Evolutionary conservation across 2,888 invertebrate species (phyloP).

Genomic region (Polymixis lichenea): DNA sequence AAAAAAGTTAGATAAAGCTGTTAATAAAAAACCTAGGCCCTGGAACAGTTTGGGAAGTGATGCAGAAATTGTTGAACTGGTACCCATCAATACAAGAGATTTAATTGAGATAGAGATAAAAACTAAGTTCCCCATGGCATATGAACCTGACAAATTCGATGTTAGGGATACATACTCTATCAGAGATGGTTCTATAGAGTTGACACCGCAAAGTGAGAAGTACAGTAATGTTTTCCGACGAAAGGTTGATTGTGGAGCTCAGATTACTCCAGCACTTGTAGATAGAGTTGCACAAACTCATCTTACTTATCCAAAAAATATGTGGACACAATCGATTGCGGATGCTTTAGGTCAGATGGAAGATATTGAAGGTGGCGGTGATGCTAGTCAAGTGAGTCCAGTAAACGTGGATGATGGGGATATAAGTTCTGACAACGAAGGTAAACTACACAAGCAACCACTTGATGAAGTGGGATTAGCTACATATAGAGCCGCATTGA

Average conservation of each 20-base stretch:
- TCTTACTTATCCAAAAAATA: constrained; percentile 92
- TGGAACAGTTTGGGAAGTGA: constrained; percentile 93
- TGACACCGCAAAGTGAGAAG: constrained; percentile 90
- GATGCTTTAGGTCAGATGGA: constrained; percentile 78
- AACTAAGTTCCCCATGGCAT: constrained; percentile 90
- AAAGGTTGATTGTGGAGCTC: constrained; percentile 90
- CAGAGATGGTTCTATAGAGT: constrained; percentile 93
- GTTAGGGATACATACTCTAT: constrained; percentile 90
- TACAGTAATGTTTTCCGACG: constrained; percentile 90
- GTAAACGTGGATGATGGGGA: constrained; percentile 68
- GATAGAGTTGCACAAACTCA: constrained; percentile 92
- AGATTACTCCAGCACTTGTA: constrained; percentile 88
- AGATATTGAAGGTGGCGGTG: constrained; percentile 78
- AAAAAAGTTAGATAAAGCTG: constrained; percentile 89
- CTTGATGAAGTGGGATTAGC: constrained; percentile 80
- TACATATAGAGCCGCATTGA: constrained; percentile 78
- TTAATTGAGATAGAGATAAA: constrained; percentile 93
- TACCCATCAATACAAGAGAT: constrained; percentile 89
- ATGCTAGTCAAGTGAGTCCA: constrained; percentile 68
- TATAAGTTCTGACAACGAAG: constrained; percentile 68
- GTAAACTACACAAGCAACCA: constrained; percentile 66
- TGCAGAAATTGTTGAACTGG: constrained; percentile 90
- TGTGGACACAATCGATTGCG: constrained; percentile 92
- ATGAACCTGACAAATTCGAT: constrained; percentile 85
- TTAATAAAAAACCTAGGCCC: constrained; percentile 89